Evolutionary conservation across 2,113 vertebrate genomes (phyloP).

Genomic region (Chiloscyllium plagiosum): DNA sequence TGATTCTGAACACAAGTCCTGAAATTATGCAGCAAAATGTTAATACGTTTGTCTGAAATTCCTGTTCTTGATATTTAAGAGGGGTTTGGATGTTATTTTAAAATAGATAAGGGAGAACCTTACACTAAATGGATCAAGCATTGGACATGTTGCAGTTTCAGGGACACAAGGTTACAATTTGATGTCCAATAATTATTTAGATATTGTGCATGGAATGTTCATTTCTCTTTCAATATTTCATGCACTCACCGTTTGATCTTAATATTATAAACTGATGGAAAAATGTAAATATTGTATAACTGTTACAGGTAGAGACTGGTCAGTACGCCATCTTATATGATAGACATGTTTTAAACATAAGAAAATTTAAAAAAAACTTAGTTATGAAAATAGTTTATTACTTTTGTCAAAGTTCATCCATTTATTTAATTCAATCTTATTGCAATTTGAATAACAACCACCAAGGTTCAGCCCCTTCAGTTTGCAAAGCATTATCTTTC

Average conservation of each 20-base stretch:
- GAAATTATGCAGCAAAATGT: background rate
- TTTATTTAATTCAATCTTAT: background rate
- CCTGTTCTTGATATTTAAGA: background rate
- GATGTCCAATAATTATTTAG: background rate
- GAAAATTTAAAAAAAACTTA: background rate
- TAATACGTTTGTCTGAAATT: background rate
- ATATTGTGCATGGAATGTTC: background rate
- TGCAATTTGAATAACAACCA: background rate
- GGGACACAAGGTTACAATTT: background rate
- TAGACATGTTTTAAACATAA: background rate
- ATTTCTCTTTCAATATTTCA: background rate
- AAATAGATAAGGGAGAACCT: background rate
- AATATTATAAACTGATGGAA: background rate
- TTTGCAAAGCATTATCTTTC: background rate
- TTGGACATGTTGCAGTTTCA: background rate
- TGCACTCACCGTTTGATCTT: background rate
- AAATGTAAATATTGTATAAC: background rate
- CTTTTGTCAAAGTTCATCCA: background rate
- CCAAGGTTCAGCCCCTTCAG: background rate
- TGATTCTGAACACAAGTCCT: background rate
- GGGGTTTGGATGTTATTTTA: background rate
- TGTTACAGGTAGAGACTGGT: background rate
- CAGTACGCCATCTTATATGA: background rate
- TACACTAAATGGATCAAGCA: background rate
- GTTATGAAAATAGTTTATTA: background rate